Evolutionary conservation across 2,797 vertebrate genomes (phyloP), one percentile per base, ranked within the genome.

Genomic region (Melanotaenia pygmaea): DNA sequence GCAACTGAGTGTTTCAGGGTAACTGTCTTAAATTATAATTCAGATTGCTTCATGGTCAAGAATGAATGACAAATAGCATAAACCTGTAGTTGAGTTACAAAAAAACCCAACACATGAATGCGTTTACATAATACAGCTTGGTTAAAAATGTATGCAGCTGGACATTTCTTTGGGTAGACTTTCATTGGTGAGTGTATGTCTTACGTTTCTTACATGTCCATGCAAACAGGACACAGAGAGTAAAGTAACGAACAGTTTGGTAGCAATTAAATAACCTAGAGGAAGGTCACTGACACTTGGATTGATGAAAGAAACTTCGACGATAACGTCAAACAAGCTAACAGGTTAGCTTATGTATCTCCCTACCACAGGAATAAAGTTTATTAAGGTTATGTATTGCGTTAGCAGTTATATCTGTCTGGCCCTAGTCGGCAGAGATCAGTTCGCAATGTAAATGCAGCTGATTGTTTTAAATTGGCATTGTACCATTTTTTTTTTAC

Each of bases 401-500:
- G 28, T 11, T 4, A 35, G 6, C 1, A 1, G 14, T 35, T 35
- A 0, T 37, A n/a, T 20, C 8, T 13, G 20, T 13, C 3, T 38
- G 3, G 28, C 3, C 1, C 11, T 1, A 24, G 12, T 8, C 8
- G 4, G 0, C 0, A 2, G 35, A 1, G 18, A 59, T 60, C 11
- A 54, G n/a, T 6, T 24, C 16, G 34, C 45, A 0, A 8, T 5
- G 5, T 34, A 37, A 0, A 22, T 2, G 11, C 2, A 11, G 0
- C 1, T 0, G 28, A 9, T 2, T 35, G 35, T 59, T 51, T 57
- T 32, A 34, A 43, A 63, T 9, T 54, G 0, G 30, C 0, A 26
- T 1, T 37, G 4, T 11, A 59, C 70, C 72, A 62, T 34, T 35
- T 35, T 35, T 38, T 1, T 59, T 76, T 95, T 93, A 96, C 96